Evolutionary conservation across 2,888 invertebrate genomes (phyloP).

Genomic region (Zeuzera pyrina): DNA sequence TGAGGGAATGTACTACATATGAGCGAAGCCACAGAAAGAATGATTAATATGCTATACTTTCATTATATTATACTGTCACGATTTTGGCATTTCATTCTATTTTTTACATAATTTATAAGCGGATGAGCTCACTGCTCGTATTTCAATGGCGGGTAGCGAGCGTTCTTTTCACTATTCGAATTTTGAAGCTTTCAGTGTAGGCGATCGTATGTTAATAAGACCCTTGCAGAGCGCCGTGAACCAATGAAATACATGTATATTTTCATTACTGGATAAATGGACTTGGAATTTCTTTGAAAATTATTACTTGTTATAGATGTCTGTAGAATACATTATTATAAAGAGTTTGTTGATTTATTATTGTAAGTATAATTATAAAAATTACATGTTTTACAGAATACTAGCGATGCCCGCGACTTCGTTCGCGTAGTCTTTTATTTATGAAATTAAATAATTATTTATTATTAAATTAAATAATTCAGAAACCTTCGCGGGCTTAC

Average conservation of each 20-base stretch:
- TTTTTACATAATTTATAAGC: slow-evolving; percentile 49
- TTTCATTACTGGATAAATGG: slow-evolving; percentile 6
- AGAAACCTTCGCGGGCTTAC: too few species aligned
- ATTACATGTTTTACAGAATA: too few species aligned
- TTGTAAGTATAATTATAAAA: too few species aligned
- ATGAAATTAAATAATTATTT: too few species aligned
- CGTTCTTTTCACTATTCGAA: slow-evolving; percentile 35
- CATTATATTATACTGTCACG: not conserved
- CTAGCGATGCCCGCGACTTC: too few species aligned
- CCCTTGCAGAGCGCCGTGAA: slow-evolving; percentile 26
- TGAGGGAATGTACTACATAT: not conserved
- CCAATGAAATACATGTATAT: slow-evolving; percentile 25
- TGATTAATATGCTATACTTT: too few species aligned
- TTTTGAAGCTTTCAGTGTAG: slow-evolving; percentile 46
- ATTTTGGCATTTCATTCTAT: slow-evolving; percentile 34
- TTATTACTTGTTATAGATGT: too few species aligned
- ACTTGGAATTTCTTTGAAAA: slow-evolving; percentile 3
- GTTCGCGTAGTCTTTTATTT: too few species aligned
- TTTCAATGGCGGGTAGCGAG: slow-evolving; percentile 35
- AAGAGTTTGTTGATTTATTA: too few species aligned
- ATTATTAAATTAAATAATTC: too few species aligned
- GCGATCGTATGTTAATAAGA: slow-evolving; percentile 54
- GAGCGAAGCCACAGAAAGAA: not conserved
- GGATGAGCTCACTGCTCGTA: slow-evolving; percentile 41
- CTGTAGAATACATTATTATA: too few species aligned